Base-by-base conservation (phyloP, 2,113 vertebrate genomes). In the Tor tambroides region DNA sequence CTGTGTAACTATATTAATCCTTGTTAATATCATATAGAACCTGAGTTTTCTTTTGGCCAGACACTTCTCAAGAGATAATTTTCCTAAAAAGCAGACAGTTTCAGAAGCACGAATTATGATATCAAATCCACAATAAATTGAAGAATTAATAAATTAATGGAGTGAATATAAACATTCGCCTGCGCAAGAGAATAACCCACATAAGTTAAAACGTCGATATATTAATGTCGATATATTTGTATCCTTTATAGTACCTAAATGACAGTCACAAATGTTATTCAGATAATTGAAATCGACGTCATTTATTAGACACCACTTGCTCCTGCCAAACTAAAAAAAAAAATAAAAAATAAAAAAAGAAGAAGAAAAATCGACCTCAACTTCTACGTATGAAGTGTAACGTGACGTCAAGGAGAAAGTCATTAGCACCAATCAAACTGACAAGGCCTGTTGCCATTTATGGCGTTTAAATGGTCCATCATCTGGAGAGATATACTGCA, bases 401-500 rank as follows among this genome's bases (percentile, higher is more conserved):
- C 12, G 32, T 80, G 54, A 61, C 32, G 32, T 46, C 28, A 35
- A 30, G 7, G 38, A 78, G 35, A 72, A 41, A 11, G 81, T 15
- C 30, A 87, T 87, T 79, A 71, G 14, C 74, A 32, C 78, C 54
- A n/a, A 75, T 43, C 54, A 59, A n/a, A 26, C 56, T 63, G 78
- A 63, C 78, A 26, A 5, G 23, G 79, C 35, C 3, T 63, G 6
- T 14, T 38, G 32, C 23, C 30, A n/a, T 41, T 5, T 5, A 14
- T 17, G 21, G 56, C 2, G n/a, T 80, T 38, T 59, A 1, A 43
- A 75, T 5, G 9, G 38, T n/a, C 11, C 4, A 14, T 63, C 61
- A 32, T 56, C 11, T 65, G 21, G 15, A 93, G 86, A 89, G 89
- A 88, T 96, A 96, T 92, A 95, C 94, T 97, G 96, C 96, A 95